These are phyloP conservation scores for Pangasius macronema DNA, from an alignment of 2,797 vertebrate genomes.

Conservation along the genomic window DNA sequence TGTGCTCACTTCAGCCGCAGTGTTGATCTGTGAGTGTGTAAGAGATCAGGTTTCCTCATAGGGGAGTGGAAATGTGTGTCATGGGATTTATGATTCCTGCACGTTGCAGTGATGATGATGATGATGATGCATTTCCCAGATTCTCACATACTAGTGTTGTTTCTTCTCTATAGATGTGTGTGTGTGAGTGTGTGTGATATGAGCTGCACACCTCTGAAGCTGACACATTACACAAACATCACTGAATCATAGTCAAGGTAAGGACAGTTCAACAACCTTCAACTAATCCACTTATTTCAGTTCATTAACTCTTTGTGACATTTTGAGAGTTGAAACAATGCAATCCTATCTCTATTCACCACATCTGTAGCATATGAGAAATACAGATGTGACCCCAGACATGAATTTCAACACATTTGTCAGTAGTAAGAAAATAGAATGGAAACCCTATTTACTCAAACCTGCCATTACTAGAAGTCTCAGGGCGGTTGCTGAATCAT, in stretches of 20 bases:
- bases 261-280: not conserved
- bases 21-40: not conserved
- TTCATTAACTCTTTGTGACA: not conserved
- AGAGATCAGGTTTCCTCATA: not conserved
- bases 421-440: not conserved
- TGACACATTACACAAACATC: not conserved
- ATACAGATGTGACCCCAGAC: not conserved
- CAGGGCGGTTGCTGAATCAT: not conserved
- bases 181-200: not conserved
- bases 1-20: not conserved
- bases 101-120: not conserved
- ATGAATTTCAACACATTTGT: not conserved
- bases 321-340: not conserved
- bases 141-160: constrained; percentile 11
- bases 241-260: constrained; percentile 25
- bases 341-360: not conserved
- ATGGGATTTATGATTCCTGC: constrained; percentile 24
- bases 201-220: constrained; percentile 11
- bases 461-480: not conserved
- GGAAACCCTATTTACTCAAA: not conserved
- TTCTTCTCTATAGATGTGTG: not conserved
- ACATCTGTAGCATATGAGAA: not conserved
- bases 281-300: not conserved
- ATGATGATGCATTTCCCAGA: not conserved
- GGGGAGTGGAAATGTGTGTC: constrained; percentile 3